A percentile compares a stretch with the other conserved stretches of the same genome.
phyloP scores from a whole-genome alignment of 2,797 vertebrate species.

The Taeniopygia guttata region DNA sequence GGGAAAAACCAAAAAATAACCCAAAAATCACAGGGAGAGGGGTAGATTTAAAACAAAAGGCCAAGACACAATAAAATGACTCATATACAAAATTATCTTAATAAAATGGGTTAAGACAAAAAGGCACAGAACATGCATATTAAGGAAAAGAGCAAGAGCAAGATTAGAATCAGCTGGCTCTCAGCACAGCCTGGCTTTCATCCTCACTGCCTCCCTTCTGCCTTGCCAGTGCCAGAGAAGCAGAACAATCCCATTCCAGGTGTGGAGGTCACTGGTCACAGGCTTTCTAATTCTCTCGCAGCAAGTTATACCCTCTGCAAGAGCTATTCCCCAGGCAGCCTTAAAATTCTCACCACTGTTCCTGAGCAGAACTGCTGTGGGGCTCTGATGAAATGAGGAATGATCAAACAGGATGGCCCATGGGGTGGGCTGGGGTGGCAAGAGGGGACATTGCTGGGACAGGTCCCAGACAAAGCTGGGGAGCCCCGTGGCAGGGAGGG shows the following conservation, averaged over 20 bases:
- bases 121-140: conserved; percentile 43
- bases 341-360: background rate
- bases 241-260: background rate
- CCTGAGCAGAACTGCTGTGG: background rate
- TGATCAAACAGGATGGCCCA: background rate
- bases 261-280: background rate
- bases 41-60: conserved; percentile 37
- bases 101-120: conserved; percentile 36
- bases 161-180: conserved; percentile 18
- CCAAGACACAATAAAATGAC: conserved; percentile 31
- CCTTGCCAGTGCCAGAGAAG: background rate
- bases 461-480: background rate
- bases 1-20: conserved; percentile 67
- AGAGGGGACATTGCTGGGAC: background rate
- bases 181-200: background rate
- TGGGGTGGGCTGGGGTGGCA: background rate
- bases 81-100: conserved; percentile 42
- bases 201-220: background rate
- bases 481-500: background rate
- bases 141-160: background rate
- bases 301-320: background rate
- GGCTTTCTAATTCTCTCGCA: background rate
- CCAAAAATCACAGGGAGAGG: conserved; percentile 30
- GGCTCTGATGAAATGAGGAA: background rate
- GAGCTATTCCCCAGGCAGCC: background rate